Percentiles rank a stretch among this genome's conserved stretches.
These are phyloP conservation scores for Porites rus DNA, from an alignment of 92 coral and sea anemone genomes.

Conservation along the genomic window DNA sequence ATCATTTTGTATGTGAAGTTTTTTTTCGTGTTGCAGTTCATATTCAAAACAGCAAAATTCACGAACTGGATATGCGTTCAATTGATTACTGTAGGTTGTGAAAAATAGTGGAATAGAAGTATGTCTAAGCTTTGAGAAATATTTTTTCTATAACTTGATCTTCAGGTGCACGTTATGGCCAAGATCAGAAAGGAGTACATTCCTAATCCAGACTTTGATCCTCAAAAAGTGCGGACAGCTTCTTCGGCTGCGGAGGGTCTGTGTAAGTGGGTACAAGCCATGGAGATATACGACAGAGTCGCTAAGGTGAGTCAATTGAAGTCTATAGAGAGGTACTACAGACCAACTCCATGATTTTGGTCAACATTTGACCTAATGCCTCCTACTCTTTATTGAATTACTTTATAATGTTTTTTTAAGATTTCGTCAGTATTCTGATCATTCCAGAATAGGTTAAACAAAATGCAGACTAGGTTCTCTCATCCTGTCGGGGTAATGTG, in stretches of 20 bases:
- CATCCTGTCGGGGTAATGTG: conserved; percentile 1
- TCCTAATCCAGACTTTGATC: conserved; percentile 99
- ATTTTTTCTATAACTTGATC: not conserved
- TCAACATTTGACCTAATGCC: too few species aligned
- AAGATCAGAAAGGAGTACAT: conserved; percentile 98
- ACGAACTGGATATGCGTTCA: not conserved
- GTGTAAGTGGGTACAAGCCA: conserved; percentile 98
- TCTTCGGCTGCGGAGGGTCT: conserved; percentile 99
- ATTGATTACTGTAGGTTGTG: not conserved
- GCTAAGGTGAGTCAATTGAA: conserved; percentile 77
- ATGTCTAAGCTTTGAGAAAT: not conserved
- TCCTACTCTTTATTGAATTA: too few species aligned
- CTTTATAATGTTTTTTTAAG: not conserved
- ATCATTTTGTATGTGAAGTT: not conserved
- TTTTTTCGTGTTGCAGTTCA: not conserved
- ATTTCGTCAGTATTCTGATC: too few species aligned
- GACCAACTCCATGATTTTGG: too few species aligned
- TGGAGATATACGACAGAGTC: conserved; percentile 98
- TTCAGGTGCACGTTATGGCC: conserved; percentile 90
- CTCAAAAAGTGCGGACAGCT: conserved; percentile 95
- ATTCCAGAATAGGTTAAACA: too few species aligned
- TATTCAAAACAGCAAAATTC: too few species aligned
- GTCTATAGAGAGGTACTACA: not conserved
- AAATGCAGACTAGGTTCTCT: not conserved
- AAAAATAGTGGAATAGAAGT: not conserved